Conservation (phyloP, 2,888 invertebrate species). For the Napeogenes sylphis region DNA sequence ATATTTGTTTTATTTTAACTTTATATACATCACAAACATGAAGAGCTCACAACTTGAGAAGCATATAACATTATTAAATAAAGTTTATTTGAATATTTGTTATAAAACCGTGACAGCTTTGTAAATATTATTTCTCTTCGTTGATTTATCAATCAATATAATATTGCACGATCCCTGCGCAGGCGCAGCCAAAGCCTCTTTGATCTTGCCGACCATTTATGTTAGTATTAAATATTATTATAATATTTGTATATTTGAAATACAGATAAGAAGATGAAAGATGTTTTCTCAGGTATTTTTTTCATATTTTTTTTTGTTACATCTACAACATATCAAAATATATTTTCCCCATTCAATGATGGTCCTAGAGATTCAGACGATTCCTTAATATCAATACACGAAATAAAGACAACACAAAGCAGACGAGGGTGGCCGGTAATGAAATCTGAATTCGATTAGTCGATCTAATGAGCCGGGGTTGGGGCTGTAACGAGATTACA, state of each 20-base stretch:
- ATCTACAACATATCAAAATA: too few species aligned
- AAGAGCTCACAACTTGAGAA: slow-evolving; percentile 6
- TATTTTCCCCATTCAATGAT: background rate
- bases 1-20: too few species aligned
- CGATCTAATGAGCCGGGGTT: slow-evolving; percentile 37
- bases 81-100: background rate
- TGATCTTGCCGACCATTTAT: slow-evolving; percentile 4
- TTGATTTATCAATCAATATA: slow-evolving; percentile 52
- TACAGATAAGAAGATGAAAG: too few species aligned
- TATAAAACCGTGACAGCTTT: background rate
- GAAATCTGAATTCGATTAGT: slow-evolving; percentile 41
- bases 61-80: slow-evolving; percentile 15
- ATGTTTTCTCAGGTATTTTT: background rate
- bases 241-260: background rate
- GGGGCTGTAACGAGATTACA: slow-evolving; percentile 38
- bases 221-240: background rate
- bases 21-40: too few species aligned
- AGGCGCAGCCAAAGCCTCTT: slow-evolving; percentile 13
- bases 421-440: slow-evolving; percentile 33
- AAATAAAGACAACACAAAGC: slow-evolving; percentile 21
- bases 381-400: slow-evolving; percentile 23
- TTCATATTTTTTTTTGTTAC: background rate
- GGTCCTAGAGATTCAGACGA: background rate
- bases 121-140: slow-evolving; percentile 2
- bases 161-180: slow-evolving; percentile 25